A percentile compares a stretch with the other conserved stretches of the same genome.
phyloP scores from a whole-genome alignment of 2,797 vertebrate genomes.

The Gallirallus australis region DNA sequence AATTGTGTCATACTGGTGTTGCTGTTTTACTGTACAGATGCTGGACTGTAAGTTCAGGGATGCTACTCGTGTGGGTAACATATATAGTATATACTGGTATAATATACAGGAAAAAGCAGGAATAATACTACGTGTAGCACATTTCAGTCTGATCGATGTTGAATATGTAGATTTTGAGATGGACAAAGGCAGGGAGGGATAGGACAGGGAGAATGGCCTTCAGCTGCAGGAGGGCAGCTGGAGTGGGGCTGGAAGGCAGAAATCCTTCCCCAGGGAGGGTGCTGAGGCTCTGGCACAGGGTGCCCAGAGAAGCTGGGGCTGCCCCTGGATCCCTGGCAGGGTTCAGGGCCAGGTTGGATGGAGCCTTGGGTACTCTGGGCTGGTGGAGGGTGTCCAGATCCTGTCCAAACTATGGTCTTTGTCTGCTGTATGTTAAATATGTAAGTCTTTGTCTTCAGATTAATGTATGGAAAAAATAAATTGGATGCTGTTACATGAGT shows the following conservation, averaged over 20 bases:
- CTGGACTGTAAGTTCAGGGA: not conserved
- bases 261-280: too few relatives aligned
- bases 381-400: too few relatives aligned
- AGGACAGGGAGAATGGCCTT: too few relatives aligned
- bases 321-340: too few relatives aligned
- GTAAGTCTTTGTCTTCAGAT: not conserved
- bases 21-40: not conserved
- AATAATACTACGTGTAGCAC: fast-evolving
- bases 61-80: not conserved
- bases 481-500: not conserved
- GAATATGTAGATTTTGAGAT: not conserved
- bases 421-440: not conserved
- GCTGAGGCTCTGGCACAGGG: too few relatives aligned
- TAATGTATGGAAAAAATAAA: not conserved
- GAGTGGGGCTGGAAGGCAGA: too few relatives aligned
- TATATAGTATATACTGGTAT: not conserved
- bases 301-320: too few relatives aligned
- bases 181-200: too few relatives aligned
- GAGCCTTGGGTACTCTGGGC: too few relatives aligned
- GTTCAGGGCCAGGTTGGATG: too few relatives aligned
- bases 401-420: too few relatives aligned
- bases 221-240: too few relatives aligned
- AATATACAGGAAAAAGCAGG: not conserved
- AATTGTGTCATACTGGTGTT: not conserved
- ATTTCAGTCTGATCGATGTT: not conserved